Base-by-base conservation (phyloP, 1,140 invertebrate genomes). In the Drosophila bipectinata region DNA sequence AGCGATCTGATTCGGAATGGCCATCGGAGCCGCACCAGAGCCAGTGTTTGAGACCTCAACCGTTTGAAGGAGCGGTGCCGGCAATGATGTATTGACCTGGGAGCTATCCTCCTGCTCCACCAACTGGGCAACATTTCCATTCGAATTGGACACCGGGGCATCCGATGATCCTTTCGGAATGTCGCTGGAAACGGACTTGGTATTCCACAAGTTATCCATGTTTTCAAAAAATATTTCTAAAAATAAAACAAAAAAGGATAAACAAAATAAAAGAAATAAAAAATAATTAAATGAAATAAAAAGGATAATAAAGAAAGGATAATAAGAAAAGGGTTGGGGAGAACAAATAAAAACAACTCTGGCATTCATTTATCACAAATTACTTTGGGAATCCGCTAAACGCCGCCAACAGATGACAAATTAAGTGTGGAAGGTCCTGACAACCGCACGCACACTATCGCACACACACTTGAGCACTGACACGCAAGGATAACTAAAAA, bases 281-380 rank as follows among this genome's bases (percentile, higher is more conserved):
- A 7, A 44, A 44, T 12, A 44, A n/a, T 41, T 14, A 41, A 14
- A 14, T 5, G 4, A 41, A 41, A 41, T 41, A 41, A 41, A 21
- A 21, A 21, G 21, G 21, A 21, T 21, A 21, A 14, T 10, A 14
- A 14, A 14, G 1, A 41, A n/a, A 41, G 12, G 18, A 37, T 37
- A 39, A 54, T 14, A 57, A 57, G 15, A 15, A 18, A 47, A 21
- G 26, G 34, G 14, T 55, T 41, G 15, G 14, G n/a, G 2, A 34
- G 44, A 51, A 37, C 18, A 58, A 30, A 32, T 10, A 47, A 57
- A 58, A 12, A 24, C 34, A 41, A 53, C 10, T 41, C 14, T 7
- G 45, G 53, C 51, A 59, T 74, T 74, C 30, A 74, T 79, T 79
- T 71, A 57, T 69, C 77, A 79, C 61, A 74, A 79, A 79, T 79